Base-by-base conservation (phyloP, 2,888 invertebrate species). In the Brachynemurus nebulosus region DNA sequence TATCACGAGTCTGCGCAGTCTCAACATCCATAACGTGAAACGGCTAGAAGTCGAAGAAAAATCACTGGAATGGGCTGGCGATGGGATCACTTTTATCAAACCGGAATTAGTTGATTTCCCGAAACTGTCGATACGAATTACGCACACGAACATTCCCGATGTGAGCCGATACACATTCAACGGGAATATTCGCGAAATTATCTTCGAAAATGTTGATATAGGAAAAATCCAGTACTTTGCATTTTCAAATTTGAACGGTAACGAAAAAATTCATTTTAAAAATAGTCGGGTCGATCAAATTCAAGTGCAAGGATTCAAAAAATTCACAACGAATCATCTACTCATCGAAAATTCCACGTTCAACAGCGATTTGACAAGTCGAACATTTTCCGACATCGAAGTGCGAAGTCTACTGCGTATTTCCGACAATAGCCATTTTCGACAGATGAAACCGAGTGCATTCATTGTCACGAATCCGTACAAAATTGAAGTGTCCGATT, bases 221-320 rank as follows among this genome's bases (percentile, higher is more conserved):
- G 70, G 70, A 18, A 67, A 67, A 44, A 67, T 86, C 46, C 71
- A 70, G 53, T 74, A 85, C 1, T 85, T 80, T 59, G 81, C 84
- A 1, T 82, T 88, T 58, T 79, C 81, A 47, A 82, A 80, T 59
- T 70, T 85, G 35, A 68, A 70, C 38, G 74, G 75, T 52, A 74
- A 76, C 40, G 73, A 78, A 52, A 72, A 68, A 41, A 69, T 86
- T 46, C 72, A 74, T 50, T 65, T 88, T 50, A 68, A 66, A 23
- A 70, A 78, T 53, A 77, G 78, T 45, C 59, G 60, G 2, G 68
- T 82, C 36, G 67, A 71, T 34, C 70, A 66, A 40, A 70, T 85
- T 38, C 78, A 80, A 51, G 71, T 72, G 33, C 76, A 86, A 63
- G 76, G 84, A 2, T 85, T 88, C 55, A 88, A 86, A 56, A 84